These are phyloP conservation scores for Ridgeia piscesae DNA, from an alignment of 1,140 invertebrate genomes.

Conservation along the genomic window DNA sequence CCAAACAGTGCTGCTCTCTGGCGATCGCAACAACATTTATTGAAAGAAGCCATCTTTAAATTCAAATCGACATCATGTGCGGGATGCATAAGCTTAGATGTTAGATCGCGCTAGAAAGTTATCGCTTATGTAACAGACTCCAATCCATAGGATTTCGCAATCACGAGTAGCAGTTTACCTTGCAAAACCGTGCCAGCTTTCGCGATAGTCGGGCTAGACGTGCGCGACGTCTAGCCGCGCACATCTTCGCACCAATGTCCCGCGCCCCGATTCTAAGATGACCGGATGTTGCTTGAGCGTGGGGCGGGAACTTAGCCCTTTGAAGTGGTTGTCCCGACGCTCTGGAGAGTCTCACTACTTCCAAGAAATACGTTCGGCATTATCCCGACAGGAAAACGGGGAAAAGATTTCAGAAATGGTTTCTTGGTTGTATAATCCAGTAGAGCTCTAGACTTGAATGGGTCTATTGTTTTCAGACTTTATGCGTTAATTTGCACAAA, in stretches of 20 bases:
- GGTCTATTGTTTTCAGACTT: too few species aligned
- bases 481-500: too few species aligned
- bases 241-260: background rate
- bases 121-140: background rate
- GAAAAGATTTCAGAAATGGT: background rate
- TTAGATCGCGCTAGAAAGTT: background rate
- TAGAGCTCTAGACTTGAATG: too few species aligned
- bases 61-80: background rate
- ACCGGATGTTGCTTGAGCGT: background rate
- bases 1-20: background rate
- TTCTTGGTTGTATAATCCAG: background rate
- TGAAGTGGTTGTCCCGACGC: background rate
- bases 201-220: background rate
- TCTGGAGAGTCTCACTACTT: background rate
- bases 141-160: background rate
- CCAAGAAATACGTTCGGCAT: background rate
- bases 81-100: background rate
- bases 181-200: background rate
- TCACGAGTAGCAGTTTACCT: background rate
- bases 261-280: background rate
- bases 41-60: background rate
- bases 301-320: background rate
- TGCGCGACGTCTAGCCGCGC: background rate
- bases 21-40: background rate
- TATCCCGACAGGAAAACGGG: background rate